Conservation (phyloP, 2,888 invertebrate genomes). For the Amorpha juglandis region DNA sequence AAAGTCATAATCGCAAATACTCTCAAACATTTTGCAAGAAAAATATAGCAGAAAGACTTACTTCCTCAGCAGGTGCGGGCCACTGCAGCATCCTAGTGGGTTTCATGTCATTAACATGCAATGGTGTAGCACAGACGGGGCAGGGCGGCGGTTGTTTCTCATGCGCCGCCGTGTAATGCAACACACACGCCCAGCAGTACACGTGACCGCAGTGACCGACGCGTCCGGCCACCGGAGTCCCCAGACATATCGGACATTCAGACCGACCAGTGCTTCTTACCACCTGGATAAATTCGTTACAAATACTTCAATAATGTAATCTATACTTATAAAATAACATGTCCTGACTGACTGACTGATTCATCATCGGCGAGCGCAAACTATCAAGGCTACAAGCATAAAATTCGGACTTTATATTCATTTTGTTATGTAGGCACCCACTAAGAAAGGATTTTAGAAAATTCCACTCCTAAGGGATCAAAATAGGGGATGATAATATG, state of each 20-base stretch:
- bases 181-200: conserved; percentile 97
- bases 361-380: no score
- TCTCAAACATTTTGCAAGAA: background rate
- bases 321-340: no score
- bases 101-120: conserved; percentile 92
- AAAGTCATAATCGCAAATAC: no score
- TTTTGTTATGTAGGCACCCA: no score
- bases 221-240: conserved; percentile 93
- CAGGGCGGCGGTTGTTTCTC: conserved; percentile 92
- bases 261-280: conserved; percentile 70
- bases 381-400: no score
- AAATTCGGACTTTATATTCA: no score
- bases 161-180: conserved; percentile 94
- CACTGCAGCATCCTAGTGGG: conserved; percentile 82
- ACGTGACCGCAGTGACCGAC: conserved; percentile 98
- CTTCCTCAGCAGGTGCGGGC: conserved; percentile 70
- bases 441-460: no score
- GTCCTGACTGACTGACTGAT: no score
- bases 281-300: conserved; percentile 50
- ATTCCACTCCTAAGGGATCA: no score
- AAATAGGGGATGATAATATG: no score
- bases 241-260: conserved; percentile 96
- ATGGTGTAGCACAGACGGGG: conserved; percentile 95
- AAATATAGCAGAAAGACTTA: conserved; percentile 36
- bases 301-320: no score